Conservation (phyloP, 2,113 vertebrate genomes). For the Piaya cayana region DNA sequence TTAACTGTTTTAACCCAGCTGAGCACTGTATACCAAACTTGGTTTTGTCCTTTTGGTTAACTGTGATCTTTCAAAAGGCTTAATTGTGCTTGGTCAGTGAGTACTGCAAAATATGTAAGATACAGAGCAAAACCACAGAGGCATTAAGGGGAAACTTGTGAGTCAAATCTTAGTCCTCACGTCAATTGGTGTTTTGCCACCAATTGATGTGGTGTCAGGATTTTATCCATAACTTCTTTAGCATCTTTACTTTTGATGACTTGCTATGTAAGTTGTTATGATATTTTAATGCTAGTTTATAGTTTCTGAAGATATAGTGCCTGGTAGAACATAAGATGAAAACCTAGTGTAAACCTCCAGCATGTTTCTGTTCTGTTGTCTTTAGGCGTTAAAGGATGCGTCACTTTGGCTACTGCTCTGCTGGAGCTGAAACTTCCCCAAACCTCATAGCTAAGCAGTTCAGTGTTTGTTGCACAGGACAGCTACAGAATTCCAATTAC, state of each 20-base stretch:
- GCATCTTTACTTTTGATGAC: background rate
- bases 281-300: background rate
- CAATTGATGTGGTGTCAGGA: background rate
- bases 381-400: conserved; percentile 46
- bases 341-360: background rate
- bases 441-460: conserved; percentile 52
- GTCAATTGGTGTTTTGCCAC: conserved; percentile 36
- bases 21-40: background rate
- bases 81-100: background rate
- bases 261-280: background rate
- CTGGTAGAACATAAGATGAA: background rate
- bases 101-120: background rate
- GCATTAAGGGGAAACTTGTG: background rate
- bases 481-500: conserved; percentile 63
- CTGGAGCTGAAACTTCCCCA: conserved; percentile 55
- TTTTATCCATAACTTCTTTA: conserved; percentile 14
- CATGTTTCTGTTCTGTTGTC: conserved; percentile 50
- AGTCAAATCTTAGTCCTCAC: background rate
- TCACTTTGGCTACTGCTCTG: conserved; percentile 46
- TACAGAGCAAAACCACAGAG: background rate
- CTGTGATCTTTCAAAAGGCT: background rate
- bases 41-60: background rate
- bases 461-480: conserved; percentile 49
- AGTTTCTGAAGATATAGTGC: background rate
- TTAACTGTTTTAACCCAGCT: conserved; percentile 21